Conservation (phyloP, 2,797 vertebrate species). For the Spondyliosoma cantharus region DNA sequence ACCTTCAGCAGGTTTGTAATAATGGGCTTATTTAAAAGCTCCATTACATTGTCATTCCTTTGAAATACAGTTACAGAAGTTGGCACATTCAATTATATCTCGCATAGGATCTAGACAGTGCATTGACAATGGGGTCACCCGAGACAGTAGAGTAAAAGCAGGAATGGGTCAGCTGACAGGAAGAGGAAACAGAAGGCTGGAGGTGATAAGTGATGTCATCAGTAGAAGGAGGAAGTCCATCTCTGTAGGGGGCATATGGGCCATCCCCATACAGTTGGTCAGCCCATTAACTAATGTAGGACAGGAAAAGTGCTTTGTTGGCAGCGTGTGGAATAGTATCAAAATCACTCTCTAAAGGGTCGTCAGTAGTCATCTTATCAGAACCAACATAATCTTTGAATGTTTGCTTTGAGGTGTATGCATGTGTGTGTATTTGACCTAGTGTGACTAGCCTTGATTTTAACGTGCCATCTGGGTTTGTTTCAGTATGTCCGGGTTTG, state of each 20-base stretch:
- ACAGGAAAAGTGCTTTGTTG: slow-evolving; percentile 58
- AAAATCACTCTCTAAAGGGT: slow-evolving; percentile 29
- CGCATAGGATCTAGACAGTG: slow-evolving; percentile 45
- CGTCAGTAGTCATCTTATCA: slow-evolving; percentile 24
- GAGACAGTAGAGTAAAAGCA: slow-evolving; percentile 57
- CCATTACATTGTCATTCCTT: slow-evolving; percentile 56
- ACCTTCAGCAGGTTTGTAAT: slow-evolving; percentile 36
- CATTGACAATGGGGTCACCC: slow-evolving; percentile 60
- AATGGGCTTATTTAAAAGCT: slow-evolving; percentile 37
- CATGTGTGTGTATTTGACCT: background rate
- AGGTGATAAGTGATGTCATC: slow-evolving; percentile 80
- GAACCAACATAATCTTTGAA: slow-evolving; percentile 10
- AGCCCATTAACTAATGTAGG: slow-evolving; percentile 50
- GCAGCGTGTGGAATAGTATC: slow-evolving; percentile 31
- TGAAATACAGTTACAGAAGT: slow-evolving; percentile 42
- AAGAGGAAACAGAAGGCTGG: slow-evolving; percentile 83
- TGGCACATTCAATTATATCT: slow-evolving; percentile 56
- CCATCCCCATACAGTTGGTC: slow-evolving; percentile 54
- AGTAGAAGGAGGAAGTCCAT: slow-evolving; percentile 72
- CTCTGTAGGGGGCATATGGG: slow-evolving; percentile 62
- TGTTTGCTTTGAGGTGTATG: slow-evolving; percentile 11
- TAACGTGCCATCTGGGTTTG: background rate
- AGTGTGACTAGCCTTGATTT: background rate
- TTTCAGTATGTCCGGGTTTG: background rate
- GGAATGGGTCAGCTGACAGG: slow-evolving; percentile 70